Percentiles rank a stretch among this genome's conserved stretches.
These are phyloP conservation scores for Scolanthus callimorphus DNA, from an alignment of 92 coral and sea anemone species.

Conservation along the genomic window DNA sequence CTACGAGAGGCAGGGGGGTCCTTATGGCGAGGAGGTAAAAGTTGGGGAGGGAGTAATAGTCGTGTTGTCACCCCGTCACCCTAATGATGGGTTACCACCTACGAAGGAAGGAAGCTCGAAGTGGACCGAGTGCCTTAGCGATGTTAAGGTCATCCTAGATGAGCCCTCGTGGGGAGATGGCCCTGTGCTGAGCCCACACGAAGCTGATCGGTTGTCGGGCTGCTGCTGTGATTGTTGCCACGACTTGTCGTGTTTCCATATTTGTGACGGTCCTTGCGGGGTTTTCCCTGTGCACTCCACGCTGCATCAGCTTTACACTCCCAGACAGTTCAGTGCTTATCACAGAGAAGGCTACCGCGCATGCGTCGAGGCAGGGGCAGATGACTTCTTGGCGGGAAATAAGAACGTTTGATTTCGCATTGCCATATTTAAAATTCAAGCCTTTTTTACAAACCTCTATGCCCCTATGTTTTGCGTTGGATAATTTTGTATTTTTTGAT, in stretches of 20 bases:
- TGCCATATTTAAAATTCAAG: too few species aligned
- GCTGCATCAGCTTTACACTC: slow-evolving; percentile 69
- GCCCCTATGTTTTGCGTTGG: too few species aligned
- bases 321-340: slow-evolving; percentile 64
- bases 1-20: slow-evolving; percentile 39
- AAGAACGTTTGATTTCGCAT: too few species aligned
- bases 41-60: slow-evolving; percentile 84
- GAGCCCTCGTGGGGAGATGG: slow-evolving; percentile 74
- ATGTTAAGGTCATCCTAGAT: slow-evolving; percentile 55
- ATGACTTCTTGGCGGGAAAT: too few species aligned
- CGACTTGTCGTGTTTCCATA: slow-evolving; percentile 13
- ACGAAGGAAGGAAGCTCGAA: slow-evolving; percentile 10
- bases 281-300: slow-evolving; percentile 76
- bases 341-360: slow-evolving; percentile 95
- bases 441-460: too few species aligned
- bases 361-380: slow-evolving; percentile 71
- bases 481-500: too few species aligned
- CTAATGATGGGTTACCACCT: slow-evolving; percentile 44
- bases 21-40: slow-evolving; percentile 25
- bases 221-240: slow-evolving; percentile 93
- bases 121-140: slow-evolving; percentile 38
- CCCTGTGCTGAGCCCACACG: slow-evolving; percentile 62
- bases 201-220: slow-evolving; percentile 71
- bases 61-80: slow-evolving; percentile 73
- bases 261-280: slow-evolving; percentile 44